These are phyloP conservation scores for Saccostrea cuccullata DNA, from an alignment of 1,140 invertebrate species.

Conservation along the genomic window DNA sequence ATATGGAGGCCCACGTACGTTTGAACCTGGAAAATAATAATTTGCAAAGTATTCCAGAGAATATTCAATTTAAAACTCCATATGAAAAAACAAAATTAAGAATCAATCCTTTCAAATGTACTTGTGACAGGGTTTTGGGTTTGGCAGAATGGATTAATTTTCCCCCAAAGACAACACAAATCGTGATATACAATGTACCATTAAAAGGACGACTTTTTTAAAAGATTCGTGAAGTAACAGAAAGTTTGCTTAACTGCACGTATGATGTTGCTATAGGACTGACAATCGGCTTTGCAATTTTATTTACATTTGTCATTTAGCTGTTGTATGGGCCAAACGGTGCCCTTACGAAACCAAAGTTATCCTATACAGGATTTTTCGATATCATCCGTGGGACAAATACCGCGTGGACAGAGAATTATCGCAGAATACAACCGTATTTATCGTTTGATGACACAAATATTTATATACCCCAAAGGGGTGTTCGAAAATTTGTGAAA, in stretches of 20 bases:
- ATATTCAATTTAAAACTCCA: slow-evolving; percentile 37
- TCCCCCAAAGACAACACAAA: background rate
- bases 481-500: slow-evolving; percentile 44
- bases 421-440: slow-evolving; percentile 33
- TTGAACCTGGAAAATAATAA: slow-evolving; percentile 52
- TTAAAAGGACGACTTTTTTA: slow-evolving; percentile 28
- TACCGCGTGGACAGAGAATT: slow-evolving; percentile 49
- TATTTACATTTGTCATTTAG: slow-evolving; percentile 38
- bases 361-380: slow-evolving; percentile 41
- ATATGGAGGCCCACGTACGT: slow-evolving; percentile 15
- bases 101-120: slow-evolving; percentile 48
- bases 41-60: slow-evolving; percentile 38
- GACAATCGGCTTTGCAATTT: slow-evolving; percentile 49
- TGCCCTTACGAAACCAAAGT: slow-evolving; percentile 58
- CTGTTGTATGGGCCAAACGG: slow-evolving; percentile 53
- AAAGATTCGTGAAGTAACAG: slow-evolving; percentile 51
- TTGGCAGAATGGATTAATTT: slow-evolving; percentile 51
- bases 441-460: slow-evolving; percentile 51
- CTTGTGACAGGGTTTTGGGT: slow-evolving; percentile 54
- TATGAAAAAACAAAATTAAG: slow-evolving; percentile 26
- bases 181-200: slow-evolving; percentile 37
- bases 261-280: slow-evolving; percentile 50
- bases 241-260: slow-evolving; percentile 43
- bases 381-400: slow-evolving; percentile 50
- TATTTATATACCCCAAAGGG: slow-evolving; percentile 55